These are phyloP conservation scores for Phrixothrix hirtus DNA, from an alignment of 2,888 invertebrate species.

Conservation along the genomic window DNA sequence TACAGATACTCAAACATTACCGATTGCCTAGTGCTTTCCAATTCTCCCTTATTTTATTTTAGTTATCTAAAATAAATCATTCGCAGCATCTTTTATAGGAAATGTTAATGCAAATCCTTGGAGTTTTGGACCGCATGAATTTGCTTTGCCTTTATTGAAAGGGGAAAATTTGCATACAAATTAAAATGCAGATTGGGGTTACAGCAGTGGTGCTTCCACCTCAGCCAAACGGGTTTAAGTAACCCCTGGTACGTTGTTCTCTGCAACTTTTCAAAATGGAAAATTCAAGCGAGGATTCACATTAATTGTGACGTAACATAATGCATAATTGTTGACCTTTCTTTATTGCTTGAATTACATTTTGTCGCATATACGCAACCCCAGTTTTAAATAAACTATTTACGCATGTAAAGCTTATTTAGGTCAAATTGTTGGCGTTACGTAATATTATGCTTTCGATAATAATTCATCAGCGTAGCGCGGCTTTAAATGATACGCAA, in stretches of 20 bases:
- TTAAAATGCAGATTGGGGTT: slow-evolving; percentile 33
- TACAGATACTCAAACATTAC: too few relatives aligned
- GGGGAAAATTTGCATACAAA: slow-evolving; percentile 31
- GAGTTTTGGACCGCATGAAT: slow-evolving; percentile 30
- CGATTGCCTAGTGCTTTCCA: neutral
- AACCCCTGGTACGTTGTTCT: slow-evolving; percentile 22
- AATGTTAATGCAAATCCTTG: slow-evolving; percentile 30
- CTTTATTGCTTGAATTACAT: too few relatives aligned
- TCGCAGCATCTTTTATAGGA: slow-evolving; percentile 22
- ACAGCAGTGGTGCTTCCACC: slow-evolving; percentile 35
- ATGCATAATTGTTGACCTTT: too few relatives aligned
- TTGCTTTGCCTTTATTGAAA: slow-evolving; percentile 30
- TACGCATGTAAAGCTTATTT: neutral
- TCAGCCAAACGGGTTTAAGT: slow-evolving; percentile 26
- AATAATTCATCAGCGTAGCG: too few relatives aligned
- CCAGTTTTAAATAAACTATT: too few relatives aligned
- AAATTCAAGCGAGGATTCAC: neutral
- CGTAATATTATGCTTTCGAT: too few relatives aligned
- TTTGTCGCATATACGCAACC: too few relatives aligned
- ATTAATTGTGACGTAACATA: too few relatives aligned
- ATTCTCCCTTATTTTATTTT: slow-evolving; percentile 3
- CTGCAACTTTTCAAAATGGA: neutral
- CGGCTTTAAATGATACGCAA: too few relatives aligned
- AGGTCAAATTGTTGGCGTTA: too few relatives aligned
- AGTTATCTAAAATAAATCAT: slow-evolving; percentile 26